Evolutionary conservation across 2,888 invertebrate genomes (phyloP), one percentile per base, ranked within the genome.

Genomic region (Hypomecis punctinalis): DNA sequence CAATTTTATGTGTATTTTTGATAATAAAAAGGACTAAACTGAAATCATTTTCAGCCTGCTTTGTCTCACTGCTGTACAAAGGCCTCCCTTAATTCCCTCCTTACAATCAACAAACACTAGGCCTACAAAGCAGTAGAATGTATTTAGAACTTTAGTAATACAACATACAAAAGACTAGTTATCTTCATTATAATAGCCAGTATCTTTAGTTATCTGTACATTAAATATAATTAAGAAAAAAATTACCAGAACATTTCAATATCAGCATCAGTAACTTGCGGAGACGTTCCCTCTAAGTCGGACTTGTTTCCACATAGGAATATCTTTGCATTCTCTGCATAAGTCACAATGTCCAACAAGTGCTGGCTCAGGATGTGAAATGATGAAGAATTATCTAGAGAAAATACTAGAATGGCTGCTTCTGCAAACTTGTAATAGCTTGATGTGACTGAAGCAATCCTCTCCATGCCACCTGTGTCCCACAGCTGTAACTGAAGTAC

Each of bases 401-500:
- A 96, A 91, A 98, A 99, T 6, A 98, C 98, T 69, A 99, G 93
- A 76, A 99, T 96, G 63, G 98, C 98, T 67, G 98, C 98, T 85
- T 98, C 98, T 4, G 98, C 97, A 91, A 98, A 98, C 90, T 98
- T 98, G 86, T 98, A 99, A 85, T 99, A 99, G 82, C 97, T 98
- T 37, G 98, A 97, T 9, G 98, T 98, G 23, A 99, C 97, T 4
- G 98, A 98, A 51, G 98, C 98, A 69, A 98, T 98, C 76, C 98
- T 94, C 89, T 99, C 99, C 97, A 99, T 98, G 54, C 98, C 98
- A 73, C 98, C 98, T 43, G 99, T 99, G 84, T 99, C 99, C 98
- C 98, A 99, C 73, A 99, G 90, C 90, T 98, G 98, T 68, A 99
- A 91, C 98, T 98, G 86, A 79, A 83, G 65, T 74, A 40, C 11